Evolutionary conservation across 1,140 invertebrate genomes (phyloP).

Genomic region (Cydia splendana): DNA sequence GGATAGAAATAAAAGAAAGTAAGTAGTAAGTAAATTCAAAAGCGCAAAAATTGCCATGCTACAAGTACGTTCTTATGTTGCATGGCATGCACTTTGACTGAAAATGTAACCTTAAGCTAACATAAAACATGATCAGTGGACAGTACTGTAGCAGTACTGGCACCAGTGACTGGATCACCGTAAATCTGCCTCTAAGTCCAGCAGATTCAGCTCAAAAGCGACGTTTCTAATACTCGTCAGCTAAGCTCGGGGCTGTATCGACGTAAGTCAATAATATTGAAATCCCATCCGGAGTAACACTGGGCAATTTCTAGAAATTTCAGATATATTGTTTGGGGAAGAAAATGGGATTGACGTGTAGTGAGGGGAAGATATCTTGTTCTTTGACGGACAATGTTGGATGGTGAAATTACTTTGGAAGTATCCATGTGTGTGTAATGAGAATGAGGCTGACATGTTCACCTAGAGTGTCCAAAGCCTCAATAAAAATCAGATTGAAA

Average conservation of each 20-base stretch:
- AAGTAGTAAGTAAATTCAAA: too few species aligned
- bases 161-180: neutral
- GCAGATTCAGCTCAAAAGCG: slow-evolving; percentile 13
- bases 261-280: slow-evolving; percentile 23
- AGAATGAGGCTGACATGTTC: too few species aligned
- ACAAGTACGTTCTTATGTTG: too few species aligned
- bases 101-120: too few species aligned
- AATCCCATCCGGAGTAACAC: neutral
- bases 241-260: neutral
- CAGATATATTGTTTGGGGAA: neutral
- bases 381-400: neutral
- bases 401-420: neutral
- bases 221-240: slow-evolving; percentile 29
- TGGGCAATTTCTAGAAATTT: neutral
- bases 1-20: too few species aligned
- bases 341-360: slow-evolving; percentile 13
- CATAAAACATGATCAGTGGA: too few species aligned
- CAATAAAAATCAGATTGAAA: too few species aligned
- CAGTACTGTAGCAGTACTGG: neutral
- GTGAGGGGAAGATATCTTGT: neutral
- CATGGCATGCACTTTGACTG: too few species aligned
- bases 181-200: slow-evolving; percentile 9
- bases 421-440: too few species aligned
- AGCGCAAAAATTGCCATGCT: too few species aligned
- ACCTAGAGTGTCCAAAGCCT: too few species aligned